Evolutionary conservation across 2,888 invertebrate genomes (phyloP), one percentile per base, ranked within the genome.

Genomic region (Sympetrum striolatum): DNA sequence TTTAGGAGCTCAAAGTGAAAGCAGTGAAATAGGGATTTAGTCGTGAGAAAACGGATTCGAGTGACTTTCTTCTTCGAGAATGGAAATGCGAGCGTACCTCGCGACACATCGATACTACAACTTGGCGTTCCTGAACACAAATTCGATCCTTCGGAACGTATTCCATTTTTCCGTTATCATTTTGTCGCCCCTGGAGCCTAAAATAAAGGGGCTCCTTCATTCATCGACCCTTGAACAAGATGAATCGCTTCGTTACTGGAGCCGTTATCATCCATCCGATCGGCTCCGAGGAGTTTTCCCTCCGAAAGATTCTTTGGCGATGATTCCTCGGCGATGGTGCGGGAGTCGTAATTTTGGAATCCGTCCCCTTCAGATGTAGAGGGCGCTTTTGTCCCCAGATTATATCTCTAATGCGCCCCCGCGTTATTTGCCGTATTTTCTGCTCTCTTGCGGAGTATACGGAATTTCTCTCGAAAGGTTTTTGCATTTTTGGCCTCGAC

Each of bases 181-280:
- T 64, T 64, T 64, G 64, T 64, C 25, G n/a, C n/a, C 64, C n/a
- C 64, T 31, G 73, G 73, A 25, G 25, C 31, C 14, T 5, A 31
- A 14, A 31, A 73, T 73, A 73, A 60, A 60, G 60, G 37, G 86
- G 86, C 64, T 86, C 37, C 35, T 35, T 37, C 37, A 73, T 58
- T 37, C 86, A 58, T 35, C 60, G 82, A 86, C 60, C 37, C 64
- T 86, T 86, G 86, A 86, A 86, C 58, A 86, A 86, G 86, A 86
- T 60, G 86, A 86, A 86, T 86, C 60, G 37, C 86, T 86, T 86
- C 86, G 60, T 18, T 37, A 35, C 37, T 15, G 60, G 18, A 53
- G 86, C 58, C 37, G 60, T 86, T 86, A 22, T 64, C 60, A 22
- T 22, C 37, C 37, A 12, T 37, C 22, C 37, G 60, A 73, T 73